Conservation (phyloP, 2,113 vertebrate genomes). For the Pristiophorus japonicus region DNA sequence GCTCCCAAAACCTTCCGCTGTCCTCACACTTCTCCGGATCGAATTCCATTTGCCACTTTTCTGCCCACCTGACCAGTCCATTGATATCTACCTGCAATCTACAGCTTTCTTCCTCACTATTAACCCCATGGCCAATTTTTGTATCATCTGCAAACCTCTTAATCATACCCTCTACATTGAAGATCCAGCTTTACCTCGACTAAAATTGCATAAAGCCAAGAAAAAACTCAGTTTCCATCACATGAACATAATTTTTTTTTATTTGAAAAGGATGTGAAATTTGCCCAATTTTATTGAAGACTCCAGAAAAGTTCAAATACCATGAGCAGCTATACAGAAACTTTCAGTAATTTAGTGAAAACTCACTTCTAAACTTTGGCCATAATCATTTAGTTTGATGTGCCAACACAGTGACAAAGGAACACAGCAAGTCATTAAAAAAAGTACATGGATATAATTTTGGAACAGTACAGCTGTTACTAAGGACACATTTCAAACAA, state of each 20-base stretch:
- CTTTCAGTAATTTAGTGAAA: background rate
- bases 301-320: background rate
- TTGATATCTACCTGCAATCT: too few species aligned
- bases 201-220: background rate
- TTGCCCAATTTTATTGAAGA: background rate
- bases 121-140: too few species aligned
- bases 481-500: background rate
- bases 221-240: background rate
- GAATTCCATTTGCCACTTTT: too few species aligned
- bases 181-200: background rate
- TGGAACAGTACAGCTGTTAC: background rate
- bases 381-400: background rate
- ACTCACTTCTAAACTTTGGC: background rate
- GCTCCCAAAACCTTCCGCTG: too few species aligned
- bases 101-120: too few species aligned
- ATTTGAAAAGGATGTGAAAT: background rate
- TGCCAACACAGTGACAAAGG: background rate
- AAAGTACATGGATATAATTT: background rate
- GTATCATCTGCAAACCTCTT: too few species aligned
- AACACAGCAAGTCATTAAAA: background rate
- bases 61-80: too few species aligned
- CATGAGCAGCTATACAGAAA: background rate
- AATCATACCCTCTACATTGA: background rate
- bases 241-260: background rate
- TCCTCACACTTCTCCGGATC: too few species aligned